A percentile compares a stretch with the other conserved stretches of the same genome.
These are phyloP conservation scores for Saguinus imperator DNA, from an alignment of 2,113 vertebrate species.

Conservation along the genomic window DNA sequence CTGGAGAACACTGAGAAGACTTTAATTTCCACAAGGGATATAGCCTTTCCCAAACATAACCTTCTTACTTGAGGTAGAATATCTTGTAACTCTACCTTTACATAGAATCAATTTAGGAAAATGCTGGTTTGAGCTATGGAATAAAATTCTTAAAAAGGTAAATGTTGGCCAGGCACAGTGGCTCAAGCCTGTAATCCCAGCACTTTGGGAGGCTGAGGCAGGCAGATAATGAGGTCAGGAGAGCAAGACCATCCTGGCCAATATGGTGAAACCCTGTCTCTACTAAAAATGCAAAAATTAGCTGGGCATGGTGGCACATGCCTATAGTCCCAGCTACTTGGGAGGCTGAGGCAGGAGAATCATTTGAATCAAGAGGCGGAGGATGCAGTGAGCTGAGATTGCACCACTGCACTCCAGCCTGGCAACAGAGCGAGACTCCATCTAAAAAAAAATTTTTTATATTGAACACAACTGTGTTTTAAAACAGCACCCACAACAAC, in stretches of 20 bases:
- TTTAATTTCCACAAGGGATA: constrained; percentile 14
- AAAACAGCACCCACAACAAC: background rate
- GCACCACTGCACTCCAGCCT: no score
- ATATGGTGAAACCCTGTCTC: no score
- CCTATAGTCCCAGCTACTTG: no score
- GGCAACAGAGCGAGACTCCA: accelerated
- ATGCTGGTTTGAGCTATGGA: background rate
- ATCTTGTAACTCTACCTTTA: background rate
- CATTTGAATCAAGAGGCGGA: no score
- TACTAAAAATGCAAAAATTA: no score
- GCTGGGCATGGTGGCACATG: no score
- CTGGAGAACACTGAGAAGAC: background rate
- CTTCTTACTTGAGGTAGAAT: background rate
- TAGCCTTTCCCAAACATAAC: background rate
- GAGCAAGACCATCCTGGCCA: no score
- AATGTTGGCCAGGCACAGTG: background rate
- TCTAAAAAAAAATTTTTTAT: background rate
- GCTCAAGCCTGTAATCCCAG: no score
- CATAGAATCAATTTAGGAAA: background rate
- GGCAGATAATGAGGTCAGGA: no score
- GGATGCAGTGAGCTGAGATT: no score
- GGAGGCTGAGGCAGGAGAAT: no score
- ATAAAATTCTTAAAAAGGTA: constrained; percentile 22
- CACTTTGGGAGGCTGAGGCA: no score
- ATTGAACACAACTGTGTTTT: background rate